Percentiles rank a stretch among this genome's conserved stretches.
Conservation (phyloP, 2,888 invertebrate genomes). For the Pinctada fucata region DNA sequence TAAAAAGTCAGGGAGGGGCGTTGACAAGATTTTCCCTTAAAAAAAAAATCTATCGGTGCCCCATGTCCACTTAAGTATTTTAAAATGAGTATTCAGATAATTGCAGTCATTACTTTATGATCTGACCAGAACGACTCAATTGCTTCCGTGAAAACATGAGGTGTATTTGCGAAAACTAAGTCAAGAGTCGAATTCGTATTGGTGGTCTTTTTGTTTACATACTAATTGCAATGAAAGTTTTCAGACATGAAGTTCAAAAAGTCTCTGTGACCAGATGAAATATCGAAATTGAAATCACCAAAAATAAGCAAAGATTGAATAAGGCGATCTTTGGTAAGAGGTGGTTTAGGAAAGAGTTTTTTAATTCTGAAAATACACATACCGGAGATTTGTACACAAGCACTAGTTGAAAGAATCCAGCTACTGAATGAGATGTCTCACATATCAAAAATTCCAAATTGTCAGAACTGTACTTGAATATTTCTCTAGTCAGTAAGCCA, state of each 20-base stretch:
- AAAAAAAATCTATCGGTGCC: too few species aligned
- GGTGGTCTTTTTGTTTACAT: constrained; percentile 21
- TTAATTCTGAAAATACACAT: neutral
- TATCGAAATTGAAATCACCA: neutral
- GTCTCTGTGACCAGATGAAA: neutral
- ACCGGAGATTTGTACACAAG: constrained; percentile 30
- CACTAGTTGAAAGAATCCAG: too few species aligned
- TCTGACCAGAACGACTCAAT: too few species aligned
- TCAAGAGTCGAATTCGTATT: constrained; percentile 19
- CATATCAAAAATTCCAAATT: constrained; percentile 28
- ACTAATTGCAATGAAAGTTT: constrained; percentile 16
- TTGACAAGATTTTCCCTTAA: too few species aligned
- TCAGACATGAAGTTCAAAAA: constrained; percentile 4
- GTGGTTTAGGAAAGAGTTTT: constrained; percentile 9
- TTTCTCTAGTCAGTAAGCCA: neutral
- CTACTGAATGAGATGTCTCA: too few species aligned
- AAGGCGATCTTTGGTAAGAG: neutral
- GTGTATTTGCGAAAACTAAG: constrained; percentile 21
- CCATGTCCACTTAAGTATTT: too few species aligned
- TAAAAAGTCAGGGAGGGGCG: too few species aligned
- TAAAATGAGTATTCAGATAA: too few species aligned
- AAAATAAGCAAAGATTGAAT: constrained; percentile 1
- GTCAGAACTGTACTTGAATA: neutral
- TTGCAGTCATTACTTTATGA: too few species aligned
- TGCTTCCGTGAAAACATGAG: too few species aligned